Evolutionary conservation across 2,113 vertebrate species (phyloP), one percentile per base, ranked within the genome.

Genomic region (Sialia sialis): DNA sequence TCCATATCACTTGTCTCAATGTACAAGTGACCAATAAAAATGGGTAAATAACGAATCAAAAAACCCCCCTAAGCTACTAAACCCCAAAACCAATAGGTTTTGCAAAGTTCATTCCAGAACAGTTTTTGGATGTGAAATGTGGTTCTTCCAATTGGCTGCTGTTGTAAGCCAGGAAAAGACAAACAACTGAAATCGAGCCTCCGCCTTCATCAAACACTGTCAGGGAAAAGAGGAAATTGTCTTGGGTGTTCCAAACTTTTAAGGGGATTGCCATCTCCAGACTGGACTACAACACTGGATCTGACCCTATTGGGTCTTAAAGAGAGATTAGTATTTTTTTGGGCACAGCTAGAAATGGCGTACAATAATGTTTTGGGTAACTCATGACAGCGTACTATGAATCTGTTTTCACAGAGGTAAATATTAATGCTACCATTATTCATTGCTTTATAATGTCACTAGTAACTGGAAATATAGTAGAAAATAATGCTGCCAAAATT

Each of bases 1-100:
- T 55, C n/a, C 18, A 5, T 36, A 63, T 62, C 18, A 39, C 9
- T 67, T 58, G 4, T 44, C 44, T 68, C 64, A 95, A 73, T 22
- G 25, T 39, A 11, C 5, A 26, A 10, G 1, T 16, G 4, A 63
- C 1, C 14, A 58, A 58, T 32, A 74, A 73, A 52, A 72, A 43
- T 13, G 2, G 44, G 6, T 23, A 36, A 66, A 5, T 6, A 75
- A 88, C 20, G 16, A 43, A 79, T 38, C 2, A 23, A 66, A 67
- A 41, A 9, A 0, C 0, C 6, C 4, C 1, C 6, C 4, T 1
- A 66, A 69, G 5, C 16, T 9, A 30, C 13, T 17, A 32, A 63
- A 63, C 2, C 3, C 4, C 12, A 32, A 60, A 52, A 27, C 3
- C 1, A 1, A 6, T 1, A 27, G n/a, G 6, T n/a, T 64, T 48